These are phyloP conservation scores for Julus scandinavius DNA, from an alignment of 2,888 invertebrate genomes.

Conservation along the genomic window DNA sequence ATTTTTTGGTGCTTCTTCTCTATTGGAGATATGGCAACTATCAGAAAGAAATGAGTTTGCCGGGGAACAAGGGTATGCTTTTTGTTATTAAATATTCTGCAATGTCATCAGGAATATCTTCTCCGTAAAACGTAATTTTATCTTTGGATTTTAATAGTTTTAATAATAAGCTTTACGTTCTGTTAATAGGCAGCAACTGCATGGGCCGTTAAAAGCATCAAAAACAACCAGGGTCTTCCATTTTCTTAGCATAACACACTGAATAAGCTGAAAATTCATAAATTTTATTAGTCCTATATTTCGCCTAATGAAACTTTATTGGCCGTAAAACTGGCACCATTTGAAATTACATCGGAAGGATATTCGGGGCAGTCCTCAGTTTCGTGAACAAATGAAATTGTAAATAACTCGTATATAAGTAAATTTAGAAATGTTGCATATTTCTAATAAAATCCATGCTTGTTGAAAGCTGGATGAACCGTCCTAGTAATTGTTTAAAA, in stretches of 20 bases:
- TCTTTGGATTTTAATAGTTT: slow-evolving; percentile 1
- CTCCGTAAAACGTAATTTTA: slow-evolving; percentile 6
- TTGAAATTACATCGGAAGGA: not conserved
- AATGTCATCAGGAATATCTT: not conserved
- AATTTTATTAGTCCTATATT: not conserved
- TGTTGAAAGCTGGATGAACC: no score
- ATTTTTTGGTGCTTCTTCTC: not conserved
- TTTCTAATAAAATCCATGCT: not conserved
- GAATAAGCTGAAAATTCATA: not conserved
- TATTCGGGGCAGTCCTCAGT: not conserved
- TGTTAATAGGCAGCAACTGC: slow-evolving; percentile 11
- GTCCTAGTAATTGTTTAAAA: no score
- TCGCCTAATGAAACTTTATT: not conserved
- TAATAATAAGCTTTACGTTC: slow-evolving; percentile 40
- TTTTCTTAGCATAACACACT: not conserved
- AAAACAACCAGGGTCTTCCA: not conserved
- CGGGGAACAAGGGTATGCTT: not conserved
- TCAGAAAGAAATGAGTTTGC: not conserved
- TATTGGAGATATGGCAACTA: slow-evolving; percentile 16
- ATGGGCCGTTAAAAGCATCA: not conserved
- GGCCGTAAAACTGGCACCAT: not conserved
- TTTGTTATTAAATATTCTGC: slow-evolving; percentile 43
- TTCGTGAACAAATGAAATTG: not conserved
- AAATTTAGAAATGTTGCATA: not conserved
- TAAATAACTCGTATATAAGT: not conserved